Base-by-base conservation (phyloP, 2,113 vertebrate species). In the Oceanodroma tethys region DNA sequence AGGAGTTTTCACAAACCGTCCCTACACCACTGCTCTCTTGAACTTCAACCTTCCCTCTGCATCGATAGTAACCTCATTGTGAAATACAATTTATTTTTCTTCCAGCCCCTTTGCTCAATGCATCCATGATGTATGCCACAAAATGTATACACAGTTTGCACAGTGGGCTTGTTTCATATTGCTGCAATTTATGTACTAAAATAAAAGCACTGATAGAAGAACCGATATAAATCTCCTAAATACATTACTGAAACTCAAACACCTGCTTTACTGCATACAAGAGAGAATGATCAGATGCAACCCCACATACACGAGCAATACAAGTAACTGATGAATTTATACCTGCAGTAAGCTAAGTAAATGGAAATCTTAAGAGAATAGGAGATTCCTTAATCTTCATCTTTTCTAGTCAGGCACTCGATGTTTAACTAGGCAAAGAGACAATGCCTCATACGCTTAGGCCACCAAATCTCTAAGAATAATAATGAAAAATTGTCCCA, bases 51-150 rank as follows among this genome's bases (percentile, higher is more conserved):
- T 78, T 93, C 56, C 9, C 58, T 21, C 67, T 55, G 42, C 62
- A 55, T 13, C 1, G 0, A 38, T 0, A 27, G 25, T 2, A 56
- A 83, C n/a, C 36, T 52, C 16, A 1, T 8, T 23, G 42, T 58
- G 45, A 90, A 88, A 74, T 3, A 16, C 2, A 7, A 1, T 7
- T 10, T n/a, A 45, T 40, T 45, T n/a, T 16, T 13, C 53, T 62
- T 66, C 25, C 78, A 63, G 50, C 15, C 27, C 38, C 76, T 94
- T 82, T 20, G 4, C 23, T 75, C 78, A 34, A 4, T 29, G 62
- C 16, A 55, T 22, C 52, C 27, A 3, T 71, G 43, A 75, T 25
- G 72, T 19, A 40, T 30, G 13, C 32, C 70, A 66, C 62, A 53
- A 40, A 76, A 67, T 0, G 11, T 16, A 13, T 11, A 34, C 45